Conservation (phyloP, 1,140 invertebrate genomes). For the Drosophila elegans region DNA sequence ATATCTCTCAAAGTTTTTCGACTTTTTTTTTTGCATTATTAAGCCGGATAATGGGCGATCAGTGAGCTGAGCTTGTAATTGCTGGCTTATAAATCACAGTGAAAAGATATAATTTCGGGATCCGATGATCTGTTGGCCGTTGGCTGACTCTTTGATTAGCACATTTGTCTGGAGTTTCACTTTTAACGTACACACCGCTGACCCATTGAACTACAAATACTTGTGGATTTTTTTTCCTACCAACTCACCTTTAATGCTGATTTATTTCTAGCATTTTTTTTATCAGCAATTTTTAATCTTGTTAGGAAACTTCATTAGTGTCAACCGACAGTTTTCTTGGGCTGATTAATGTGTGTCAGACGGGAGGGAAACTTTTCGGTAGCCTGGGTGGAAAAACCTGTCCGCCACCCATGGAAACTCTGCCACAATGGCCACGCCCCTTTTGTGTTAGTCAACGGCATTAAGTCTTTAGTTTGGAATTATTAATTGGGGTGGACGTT, state of each 20-base stretch:
- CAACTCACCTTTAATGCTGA: slow-evolving; percentile 29
- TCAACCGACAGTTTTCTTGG: slow-evolving; percentile 53
- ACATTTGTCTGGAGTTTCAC: slow-evolving; percentile 77
- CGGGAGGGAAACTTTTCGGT: slow-evolving; percentile 56
- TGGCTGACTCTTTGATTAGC: slow-evolving; percentile 63
- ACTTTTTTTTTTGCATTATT: slow-evolving; percentile 69
- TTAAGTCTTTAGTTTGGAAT: slow-evolving; percentile 72
- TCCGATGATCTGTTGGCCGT: slow-evolving; percentile 57
- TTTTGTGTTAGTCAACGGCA: slow-evolving; percentile 65
- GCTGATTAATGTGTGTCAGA: slow-evolving; percentile 77
- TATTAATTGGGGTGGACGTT: slow-evolving; percentile 67
- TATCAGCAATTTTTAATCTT: slow-evolving; percentile 69
- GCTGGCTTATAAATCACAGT: slow-evolving; percentile 74
- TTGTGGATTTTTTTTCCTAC: background rate
- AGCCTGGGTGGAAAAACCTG: slow-evolving; percentile 39
- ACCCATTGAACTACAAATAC: slow-evolving; percentile 68
- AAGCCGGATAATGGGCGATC: slow-evolving; percentile 70
- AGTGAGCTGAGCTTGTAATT: slow-evolving; percentile 71
- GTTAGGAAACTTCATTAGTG: slow-evolving; percentile 82
- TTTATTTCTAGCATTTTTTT: slow-evolving; percentile 30
- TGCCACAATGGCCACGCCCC: slow-evolving; percentile 53
- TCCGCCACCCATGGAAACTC: slow-evolving; percentile 29
- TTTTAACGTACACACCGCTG: slow-evolving; percentile 53
- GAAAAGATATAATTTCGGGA: slow-evolving; percentile 75
- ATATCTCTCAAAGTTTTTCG: slow-evolving; percentile 12